Evolutionary conservation across 2,888 invertebrate genomes (phyloP).

Genomic region (Galerucella calmariensis): DNA sequence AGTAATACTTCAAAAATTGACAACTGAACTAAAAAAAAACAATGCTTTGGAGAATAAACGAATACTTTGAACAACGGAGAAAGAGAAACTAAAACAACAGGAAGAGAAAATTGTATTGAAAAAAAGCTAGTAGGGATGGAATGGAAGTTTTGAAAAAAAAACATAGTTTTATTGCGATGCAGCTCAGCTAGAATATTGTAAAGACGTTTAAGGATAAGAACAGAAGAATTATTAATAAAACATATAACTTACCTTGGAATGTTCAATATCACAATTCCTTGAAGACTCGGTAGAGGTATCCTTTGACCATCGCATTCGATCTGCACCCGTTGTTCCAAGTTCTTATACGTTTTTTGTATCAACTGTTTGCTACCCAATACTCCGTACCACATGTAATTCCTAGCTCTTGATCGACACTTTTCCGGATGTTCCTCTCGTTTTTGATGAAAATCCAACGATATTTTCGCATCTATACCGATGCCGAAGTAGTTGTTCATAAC

Average conservation of each 20-base stretch:
- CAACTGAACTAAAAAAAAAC: too few species aligned
- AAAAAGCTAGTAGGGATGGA: too few species aligned
- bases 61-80: too few species aligned
- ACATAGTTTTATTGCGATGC: too few species aligned
- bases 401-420: slow-evolving; percentile 92
- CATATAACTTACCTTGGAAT: slow-evolving; percentile 78
- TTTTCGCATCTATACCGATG: slow-evolving; percentile 98
- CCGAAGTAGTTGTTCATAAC: slow-evolving; percentile 99
- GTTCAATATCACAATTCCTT: slow-evolving; percentile 96
- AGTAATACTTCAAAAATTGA: too few species aligned
- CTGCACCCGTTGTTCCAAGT: slow-evolving; percentile 94
- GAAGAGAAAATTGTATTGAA: too few species aligned
- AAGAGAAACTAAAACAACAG: too few species aligned
- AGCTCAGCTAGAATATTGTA: too few species aligned
- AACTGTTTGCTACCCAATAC: slow-evolving; percentile 83
- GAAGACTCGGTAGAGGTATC: slow-evolving; percentile 93
- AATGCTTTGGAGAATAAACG: too few species aligned
- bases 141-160: too few species aligned
- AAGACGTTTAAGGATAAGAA: too few species aligned
- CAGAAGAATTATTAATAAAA: neutral
- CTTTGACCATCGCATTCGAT: slow-evolving; percentile 96
- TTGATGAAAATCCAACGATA: slow-evolving; percentile 95
- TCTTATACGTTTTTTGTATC: slow-evolving; percentile 92
- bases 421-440: slow-evolving; percentile 97
- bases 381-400: slow-evolving; percentile 96